Percentiles rank a stretch among this genome's conserved stretches.
Conservation (phyloP, 2,888 invertebrate genomes). For the Pyrgus malvae region DNA sequence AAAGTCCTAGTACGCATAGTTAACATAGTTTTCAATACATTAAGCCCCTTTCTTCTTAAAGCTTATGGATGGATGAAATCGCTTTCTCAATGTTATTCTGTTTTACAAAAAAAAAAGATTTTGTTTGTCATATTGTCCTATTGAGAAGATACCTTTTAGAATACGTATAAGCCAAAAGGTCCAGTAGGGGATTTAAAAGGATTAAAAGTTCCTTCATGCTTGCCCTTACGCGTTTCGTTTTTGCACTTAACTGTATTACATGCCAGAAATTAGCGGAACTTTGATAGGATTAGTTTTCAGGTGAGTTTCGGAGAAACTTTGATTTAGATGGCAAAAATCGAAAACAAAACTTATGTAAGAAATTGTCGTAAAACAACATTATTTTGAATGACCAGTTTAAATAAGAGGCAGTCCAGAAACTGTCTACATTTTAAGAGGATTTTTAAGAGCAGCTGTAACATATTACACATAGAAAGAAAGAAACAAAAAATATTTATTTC, state of each 20-base stretch:
- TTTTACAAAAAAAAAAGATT: background rate
- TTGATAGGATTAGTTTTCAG: background rate
- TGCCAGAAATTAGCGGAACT: conserved; percentile 8
- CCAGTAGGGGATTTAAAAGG: conserved; percentile 70
- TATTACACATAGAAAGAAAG: too few relatives aligned
- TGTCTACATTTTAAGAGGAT: too few relatives aligned
- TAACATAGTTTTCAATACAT: too few relatives aligned
- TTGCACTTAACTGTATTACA: conserved; percentile 39
- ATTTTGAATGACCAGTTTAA: too few relatives aligned
- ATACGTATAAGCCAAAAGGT: conserved; percentile 51
- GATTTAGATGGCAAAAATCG: too few relatives aligned
- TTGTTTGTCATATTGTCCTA: background rate
- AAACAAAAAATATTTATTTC: too few relatives aligned
- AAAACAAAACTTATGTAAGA: background rate
- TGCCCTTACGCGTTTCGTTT: conserved; percentile 44
- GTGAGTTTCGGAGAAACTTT: too few relatives aligned
- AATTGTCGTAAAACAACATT: background rate
- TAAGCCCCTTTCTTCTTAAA: background rate
- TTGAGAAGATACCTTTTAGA: conserved; percentile 50
- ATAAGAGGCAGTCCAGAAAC: too few relatives aligned
- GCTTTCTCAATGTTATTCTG: too few relatives aligned
- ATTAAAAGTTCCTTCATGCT: conserved; percentile 50
- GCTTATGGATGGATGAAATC: background rate
- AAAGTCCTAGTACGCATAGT: too few relatives aligned
- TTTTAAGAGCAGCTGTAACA: too few relatives aligned